Base-by-base conservation (phyloP, 2,797 vertebrate genomes). In the Amblyraja radiata region DNA sequence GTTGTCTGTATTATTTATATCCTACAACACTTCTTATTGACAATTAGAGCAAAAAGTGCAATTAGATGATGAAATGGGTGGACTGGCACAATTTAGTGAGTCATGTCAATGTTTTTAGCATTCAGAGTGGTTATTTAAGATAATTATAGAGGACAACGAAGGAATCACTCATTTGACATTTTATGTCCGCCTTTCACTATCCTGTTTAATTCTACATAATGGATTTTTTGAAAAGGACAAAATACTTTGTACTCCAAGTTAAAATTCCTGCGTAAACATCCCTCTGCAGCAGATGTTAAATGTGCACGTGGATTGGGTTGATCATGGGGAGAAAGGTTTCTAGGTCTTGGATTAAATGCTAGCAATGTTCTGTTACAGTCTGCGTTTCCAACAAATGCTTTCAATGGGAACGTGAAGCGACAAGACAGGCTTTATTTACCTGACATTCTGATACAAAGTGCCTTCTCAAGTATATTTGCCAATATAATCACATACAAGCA, bases 11-110 rank as follows among this genome's bases (percentile, higher is more conserved):
- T 28, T 92, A 76, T 92, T 92, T 92, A 46, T 92, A 73, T 54
- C 71, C 71, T 21, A 14, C 14, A 46, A 39, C 71, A 74, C 39
- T 28, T 91, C 32, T 9, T 54, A 74, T 54, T 91, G 71, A 39
- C 90, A 92, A 39, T 92, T 39, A 76, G 68, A 92, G 73, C 71
- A 92, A 28, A 28, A 92, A 74, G 5, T 58, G 54, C 90, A 92
- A 76, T 54, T 54, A 92, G 46, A 76, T 54, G 90, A 92, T 76
- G 90, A 92, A 92, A 92, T 92, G 71, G 39, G 73, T 76, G 39
- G 73, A 74, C 68, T 92, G 90, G 18, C 10, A 54, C n/a, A 32
- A 32, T 18, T 68, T 68, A 21, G 6, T 92, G 90, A 92, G 36
- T 92, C 90, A 74, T 46, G 71, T 76, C 39, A 92, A 25, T 92